phyloP scores from a whole-genome alignment of 2,888 invertebrate genomes.

The Petrolisthes cinctipes region DNA sequence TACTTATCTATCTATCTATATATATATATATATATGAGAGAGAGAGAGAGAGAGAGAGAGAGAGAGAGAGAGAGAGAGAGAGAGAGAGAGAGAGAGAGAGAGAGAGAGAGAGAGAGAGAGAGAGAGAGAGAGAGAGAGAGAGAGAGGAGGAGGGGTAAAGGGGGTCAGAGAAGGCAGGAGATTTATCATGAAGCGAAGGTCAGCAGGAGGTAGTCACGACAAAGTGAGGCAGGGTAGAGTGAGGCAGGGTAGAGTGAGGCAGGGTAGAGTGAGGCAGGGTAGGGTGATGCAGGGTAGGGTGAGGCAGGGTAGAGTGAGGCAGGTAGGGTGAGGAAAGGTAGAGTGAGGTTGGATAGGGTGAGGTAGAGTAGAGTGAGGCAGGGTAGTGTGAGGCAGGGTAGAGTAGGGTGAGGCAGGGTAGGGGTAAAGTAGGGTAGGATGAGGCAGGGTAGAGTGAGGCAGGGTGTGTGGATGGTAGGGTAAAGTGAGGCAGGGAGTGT shows the following conservation, averaged over 20 bases:
- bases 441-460: not conserved
- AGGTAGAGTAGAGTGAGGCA: not conserved
- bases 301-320: not conserved
- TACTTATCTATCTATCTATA: too few relatives aligned
- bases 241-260: not conserved
- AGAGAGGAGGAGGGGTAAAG: not conserved
- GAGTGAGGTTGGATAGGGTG: not conserved
- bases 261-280: not conserved
- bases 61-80: constrained; percentile 15
- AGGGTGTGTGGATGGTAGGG: not conserved
- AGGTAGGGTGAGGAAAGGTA: not conserved
- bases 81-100: constrained; percentile 14
- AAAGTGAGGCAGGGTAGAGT: not conserved
- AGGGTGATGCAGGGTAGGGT: not conserved
- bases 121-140: not conserved
- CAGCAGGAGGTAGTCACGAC: not conserved
- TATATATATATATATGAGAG: not conserved
- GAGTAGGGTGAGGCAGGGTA: not conserved
- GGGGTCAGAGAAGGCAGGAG: not conserved
- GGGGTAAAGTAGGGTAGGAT: not conserved
- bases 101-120: not conserved
- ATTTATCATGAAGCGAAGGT: not conserved
- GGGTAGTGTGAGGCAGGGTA: not conserved
- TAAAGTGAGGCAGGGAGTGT: not conserved
- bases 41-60: not conserved